Percentiles rank a stretch among this genome's conserved stretches.
Evolutionary conservation across 2,888 invertebrate genomes (phyloP).

Genomic region (Orchesellides sinensis): DNA sequence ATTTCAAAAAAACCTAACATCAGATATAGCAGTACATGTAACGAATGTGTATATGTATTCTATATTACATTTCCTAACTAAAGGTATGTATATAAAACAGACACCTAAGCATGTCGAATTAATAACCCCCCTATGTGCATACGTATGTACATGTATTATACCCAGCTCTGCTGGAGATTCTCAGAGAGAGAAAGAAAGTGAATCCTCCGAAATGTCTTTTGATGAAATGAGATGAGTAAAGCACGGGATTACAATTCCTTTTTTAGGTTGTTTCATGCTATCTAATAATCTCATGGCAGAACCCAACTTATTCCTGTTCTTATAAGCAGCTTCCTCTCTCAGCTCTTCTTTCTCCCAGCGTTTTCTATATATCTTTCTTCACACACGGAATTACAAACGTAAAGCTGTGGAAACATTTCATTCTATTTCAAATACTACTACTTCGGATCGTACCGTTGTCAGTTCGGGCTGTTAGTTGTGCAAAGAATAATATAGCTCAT

Average conservation of each 20-base stretch:
- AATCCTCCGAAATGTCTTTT: constrained; percentile 11
- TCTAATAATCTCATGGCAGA: constrained; percentile 26
- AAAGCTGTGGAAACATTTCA: constrained; percentile 31
- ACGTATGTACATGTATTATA: background rate
- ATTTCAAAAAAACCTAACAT: constrained; percentile 10
- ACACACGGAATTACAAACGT: constrained; percentile 26
- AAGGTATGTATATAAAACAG: background rate
- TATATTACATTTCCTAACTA: background rate
- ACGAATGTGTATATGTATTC: background rate
- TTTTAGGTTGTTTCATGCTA: constrained; percentile 22
- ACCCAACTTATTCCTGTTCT: constrained; percentile 10
- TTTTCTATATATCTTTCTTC: constrained; percentile 6
- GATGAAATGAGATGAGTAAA: constrained; percentile 33
- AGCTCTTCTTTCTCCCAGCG: background rate
- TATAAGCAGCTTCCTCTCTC: constrained; percentile 1
- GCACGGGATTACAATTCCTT: constrained; percentile 25
- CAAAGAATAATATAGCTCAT: no score
- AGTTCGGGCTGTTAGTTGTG: no score
- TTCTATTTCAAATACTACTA: constrained; percentile 10
- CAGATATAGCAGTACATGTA: background rate
- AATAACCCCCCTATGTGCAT: background rate
- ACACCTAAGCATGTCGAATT: background rate
- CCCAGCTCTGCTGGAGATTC: background rate
- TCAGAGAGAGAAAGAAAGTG: background rate
- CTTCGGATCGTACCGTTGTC: no score